These are phyloP conservation scores for Melieria omissa DNA, from an alignment of 2,888 invertebrate species.

Conservation along the genomic window DNA sequence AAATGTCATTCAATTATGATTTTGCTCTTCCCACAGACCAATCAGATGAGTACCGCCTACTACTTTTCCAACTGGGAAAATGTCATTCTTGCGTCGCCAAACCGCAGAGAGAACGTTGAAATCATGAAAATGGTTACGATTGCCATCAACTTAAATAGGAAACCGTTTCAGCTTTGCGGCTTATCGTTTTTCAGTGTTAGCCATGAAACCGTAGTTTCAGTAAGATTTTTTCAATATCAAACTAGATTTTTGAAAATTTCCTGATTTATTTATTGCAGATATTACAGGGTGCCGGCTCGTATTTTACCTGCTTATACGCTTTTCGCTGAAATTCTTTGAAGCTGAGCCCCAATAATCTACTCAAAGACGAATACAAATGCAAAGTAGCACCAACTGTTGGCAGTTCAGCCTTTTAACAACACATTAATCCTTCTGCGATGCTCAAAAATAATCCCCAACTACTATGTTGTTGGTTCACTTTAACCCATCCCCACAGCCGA, in stretches of 20 bases:
- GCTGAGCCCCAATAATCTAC: too few relatives aligned
- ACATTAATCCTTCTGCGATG: too few relatives aligned
- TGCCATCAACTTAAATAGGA: slow-evolving; percentile 45
- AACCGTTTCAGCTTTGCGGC: slow-evolving; percentile 43
- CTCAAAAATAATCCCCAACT: too few relatives aligned
- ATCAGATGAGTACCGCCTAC: slow-evolving; percentile 47
- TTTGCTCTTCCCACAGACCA: slow-evolving; percentile 42
- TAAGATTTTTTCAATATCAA: slow-evolving; percentile 24
- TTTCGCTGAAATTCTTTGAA: slow-evolving; percentile 37
- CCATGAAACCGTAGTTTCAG: slow-evolving; percentile 42
- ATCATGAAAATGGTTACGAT: slow-evolving; percentile 46
- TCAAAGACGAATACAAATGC: too few relatives aligned
- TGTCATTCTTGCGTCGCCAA: slow-evolving; percentile 42
- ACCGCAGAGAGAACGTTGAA: slow-evolving; percentile 41
- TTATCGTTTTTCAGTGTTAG: slow-evolving; percentile 47
- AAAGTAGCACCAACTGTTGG: too few relatives aligned
- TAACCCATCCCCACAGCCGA: too few relatives aligned
- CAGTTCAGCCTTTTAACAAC: too few relatives aligned
- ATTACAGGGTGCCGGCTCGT: slow-evolving; percentile 47
- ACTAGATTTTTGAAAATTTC: not conserved
- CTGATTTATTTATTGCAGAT: slow-evolving; percentile 38
- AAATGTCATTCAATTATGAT: not conserved
- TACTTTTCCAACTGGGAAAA: slow-evolving; percentile 50
- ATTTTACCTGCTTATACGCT: slow-evolving; percentile 47
- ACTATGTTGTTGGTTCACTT: too few relatives aligned